A percentile compares a stretch with the other conserved stretches of the same genome.
These are phyloP conservation scores for cattle (Bos taurus) DNA, from an alignment of 2,113 vertebrate genomes.

Conservation along the genomic window DNA sequence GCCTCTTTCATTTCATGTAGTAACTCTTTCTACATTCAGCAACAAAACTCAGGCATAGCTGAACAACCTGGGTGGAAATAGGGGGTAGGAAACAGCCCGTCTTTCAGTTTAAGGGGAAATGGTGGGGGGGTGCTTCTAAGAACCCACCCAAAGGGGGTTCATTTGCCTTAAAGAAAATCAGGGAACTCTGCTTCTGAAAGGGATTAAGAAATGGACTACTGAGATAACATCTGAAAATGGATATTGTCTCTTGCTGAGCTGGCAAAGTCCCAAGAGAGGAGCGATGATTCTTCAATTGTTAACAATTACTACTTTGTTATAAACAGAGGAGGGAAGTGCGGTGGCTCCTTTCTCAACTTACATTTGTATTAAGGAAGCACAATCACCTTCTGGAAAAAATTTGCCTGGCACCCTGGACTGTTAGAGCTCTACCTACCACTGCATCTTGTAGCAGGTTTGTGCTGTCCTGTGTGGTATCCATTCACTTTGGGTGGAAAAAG, in stretches of 20 bases:
- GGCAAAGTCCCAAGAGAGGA: slow-evolving; percentile 53
- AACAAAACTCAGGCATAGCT: slow-evolving; percentile 16
- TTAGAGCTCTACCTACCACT: neutral
- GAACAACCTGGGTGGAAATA: neutral
- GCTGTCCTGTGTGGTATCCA: neutral
- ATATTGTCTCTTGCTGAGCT: slow-evolving; percentile 54
- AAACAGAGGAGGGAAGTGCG: neutral
- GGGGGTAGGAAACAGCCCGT: neutral
- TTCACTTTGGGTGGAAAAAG: neutral
- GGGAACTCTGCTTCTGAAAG: slow-evolving; percentile 25
- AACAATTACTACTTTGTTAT: slow-evolving; percentile 71
- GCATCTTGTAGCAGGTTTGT: neutral
- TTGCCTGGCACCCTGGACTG: neutral
- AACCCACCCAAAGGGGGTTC: neutral
- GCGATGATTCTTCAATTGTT: slow-evolving; percentile 45
- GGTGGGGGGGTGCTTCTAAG: neutral
- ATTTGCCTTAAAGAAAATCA: slow-evolving; percentile 29
- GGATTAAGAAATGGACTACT: slow-evolving; percentile 51
- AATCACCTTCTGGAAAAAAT: neutral
- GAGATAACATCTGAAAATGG: slow-evolving; percentile 65
- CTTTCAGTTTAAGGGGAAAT: neutral
- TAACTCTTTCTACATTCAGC: slow-evolving; percentile 33
- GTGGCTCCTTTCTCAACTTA: slow-evolving; percentile 46
- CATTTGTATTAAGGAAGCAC: neutral
- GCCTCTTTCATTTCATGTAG: slow-evolving; percentile 32